Evolutionary conservation across 2,113 vertebrate genomes (phyloP).

Genomic region (Ploceus nigricollis): DNA sequence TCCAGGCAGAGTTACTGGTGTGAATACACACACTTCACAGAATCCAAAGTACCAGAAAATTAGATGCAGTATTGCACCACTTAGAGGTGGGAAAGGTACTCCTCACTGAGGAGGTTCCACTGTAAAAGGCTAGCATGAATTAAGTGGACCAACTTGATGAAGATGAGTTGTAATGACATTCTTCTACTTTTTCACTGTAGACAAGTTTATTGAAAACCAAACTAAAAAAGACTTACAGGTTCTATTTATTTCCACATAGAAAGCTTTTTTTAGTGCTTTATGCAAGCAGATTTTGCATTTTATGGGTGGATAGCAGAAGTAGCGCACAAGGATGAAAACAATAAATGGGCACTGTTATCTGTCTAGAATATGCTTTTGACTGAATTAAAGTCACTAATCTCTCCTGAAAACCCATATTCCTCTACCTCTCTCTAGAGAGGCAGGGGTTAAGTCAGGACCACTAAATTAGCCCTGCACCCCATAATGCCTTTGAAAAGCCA

Average conservation of each 20-base stretch:
- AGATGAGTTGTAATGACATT: neutral
- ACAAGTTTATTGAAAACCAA: neutral
- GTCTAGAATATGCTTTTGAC: neutral
- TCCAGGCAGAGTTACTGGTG: neutral
- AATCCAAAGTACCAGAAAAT: neutral
- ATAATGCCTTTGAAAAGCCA: slow-evolving; percentile 59
- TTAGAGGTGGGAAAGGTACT: neutral
- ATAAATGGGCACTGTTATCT: neutral
- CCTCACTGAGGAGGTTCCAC: neutral
- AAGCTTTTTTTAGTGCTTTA: neutral
- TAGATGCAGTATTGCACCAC: neutral
- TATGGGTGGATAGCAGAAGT: neutral
- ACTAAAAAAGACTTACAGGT: neutral
- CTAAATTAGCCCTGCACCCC: neutral
- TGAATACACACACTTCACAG: neutral
- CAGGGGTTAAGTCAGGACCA: slow-evolving; percentile 62
- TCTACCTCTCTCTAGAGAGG: neutral
- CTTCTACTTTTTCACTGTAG: neutral
- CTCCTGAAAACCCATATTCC: neutral
- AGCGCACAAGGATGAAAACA: neutral
- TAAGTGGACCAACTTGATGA: neutral
- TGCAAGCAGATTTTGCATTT: neutral
- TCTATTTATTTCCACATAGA: neutral
- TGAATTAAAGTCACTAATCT: neutral
- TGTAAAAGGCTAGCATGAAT: neutral